Evolutionary conservation across 2,113 vertebrate species (phyloP).

Genomic region (Morone chrysops): DNA sequence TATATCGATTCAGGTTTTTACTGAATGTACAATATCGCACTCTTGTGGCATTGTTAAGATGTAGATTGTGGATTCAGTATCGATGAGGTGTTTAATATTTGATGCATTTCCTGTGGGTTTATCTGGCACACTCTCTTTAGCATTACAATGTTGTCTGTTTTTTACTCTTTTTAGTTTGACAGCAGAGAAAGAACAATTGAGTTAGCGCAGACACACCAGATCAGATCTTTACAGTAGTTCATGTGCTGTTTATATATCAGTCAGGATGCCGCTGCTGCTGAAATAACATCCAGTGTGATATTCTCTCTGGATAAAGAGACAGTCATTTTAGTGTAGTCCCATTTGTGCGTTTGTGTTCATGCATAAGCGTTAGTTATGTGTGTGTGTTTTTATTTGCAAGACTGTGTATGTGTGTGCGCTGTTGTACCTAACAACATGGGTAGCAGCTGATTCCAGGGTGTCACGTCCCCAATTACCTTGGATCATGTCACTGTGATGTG

Average conservation of each 20-base stretch:
- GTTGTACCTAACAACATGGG: background rate
- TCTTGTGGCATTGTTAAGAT: background rate
- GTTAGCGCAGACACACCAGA: background rate
- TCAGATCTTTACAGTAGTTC: background rate
- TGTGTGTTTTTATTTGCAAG: background rate
- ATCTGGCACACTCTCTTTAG: background rate
- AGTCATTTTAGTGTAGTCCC: background rate
- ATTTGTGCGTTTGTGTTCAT: background rate
- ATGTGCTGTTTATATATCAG: background rate
- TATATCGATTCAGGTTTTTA: background rate
- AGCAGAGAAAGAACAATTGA: background rate
- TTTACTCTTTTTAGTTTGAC: background rate
- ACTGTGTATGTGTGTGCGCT: background rate
- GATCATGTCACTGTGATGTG: constrained; percentile 72
- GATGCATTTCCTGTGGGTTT: background rate
- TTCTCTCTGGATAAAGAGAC: background rate
- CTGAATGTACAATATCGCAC: background rate
- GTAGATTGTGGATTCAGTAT: background rate
- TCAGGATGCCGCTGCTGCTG: background rate
- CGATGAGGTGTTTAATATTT: background rate
- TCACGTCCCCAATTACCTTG: constrained; percentile 67
- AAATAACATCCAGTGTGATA: background rate
- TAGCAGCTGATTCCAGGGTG: constrained; percentile 70
- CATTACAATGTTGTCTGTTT: background rate
- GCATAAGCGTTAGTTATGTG: background rate